Evolutionary conservation across 2,113 vertebrate species (phyloP), one percentile per base, ranked within the genome.

Genomic region (Struthidea cinerea): DNA sequence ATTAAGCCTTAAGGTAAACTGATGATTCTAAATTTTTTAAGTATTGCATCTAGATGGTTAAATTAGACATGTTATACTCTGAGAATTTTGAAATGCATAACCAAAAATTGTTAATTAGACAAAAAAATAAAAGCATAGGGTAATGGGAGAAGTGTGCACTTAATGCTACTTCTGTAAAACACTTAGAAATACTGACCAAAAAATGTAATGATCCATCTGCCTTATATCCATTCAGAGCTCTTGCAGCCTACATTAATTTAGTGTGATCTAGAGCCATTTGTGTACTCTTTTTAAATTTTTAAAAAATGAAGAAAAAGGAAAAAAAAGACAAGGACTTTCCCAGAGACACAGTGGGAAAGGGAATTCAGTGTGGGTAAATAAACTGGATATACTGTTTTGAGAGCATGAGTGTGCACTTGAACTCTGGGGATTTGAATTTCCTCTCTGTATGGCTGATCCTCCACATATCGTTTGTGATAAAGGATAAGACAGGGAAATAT

Each of bases 61-160:
- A 92, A 94, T 81, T 73, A 81, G 22, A 27, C 65, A 16, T 14
- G 6, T 85, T 90, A 60, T 71, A 83, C 4, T 32, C 82, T 20
- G 16, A 83, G 35, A 77, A 23, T 71, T 94, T 93, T 95, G 85
- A 97, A 97, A 84, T 87, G 9, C 30, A 3, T 60, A 76, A 93
- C 39, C 65, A 74, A 87, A 96, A 97, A 88, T 17, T 71, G 35
- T 63, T 82, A 49, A 94, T 76, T 85, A 76, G 46, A 87, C 39
- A 46, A 80, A 77, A 65, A 93, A 84, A 15, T 35, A 33, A 91
- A 95, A 61, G 22, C 27, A 53, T 44, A 9, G 52, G 41, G 33
- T 96, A 85, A 85, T 89, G 47, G 44, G 61, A 65, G 13, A 79
- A 50, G 13, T 69, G 19, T 67, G 50, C 27, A 39, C 63, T 81